Base-by-base conservation (phyloP, 2,888 invertebrate species). In the Zootermopsis nevadensis region DNA sequence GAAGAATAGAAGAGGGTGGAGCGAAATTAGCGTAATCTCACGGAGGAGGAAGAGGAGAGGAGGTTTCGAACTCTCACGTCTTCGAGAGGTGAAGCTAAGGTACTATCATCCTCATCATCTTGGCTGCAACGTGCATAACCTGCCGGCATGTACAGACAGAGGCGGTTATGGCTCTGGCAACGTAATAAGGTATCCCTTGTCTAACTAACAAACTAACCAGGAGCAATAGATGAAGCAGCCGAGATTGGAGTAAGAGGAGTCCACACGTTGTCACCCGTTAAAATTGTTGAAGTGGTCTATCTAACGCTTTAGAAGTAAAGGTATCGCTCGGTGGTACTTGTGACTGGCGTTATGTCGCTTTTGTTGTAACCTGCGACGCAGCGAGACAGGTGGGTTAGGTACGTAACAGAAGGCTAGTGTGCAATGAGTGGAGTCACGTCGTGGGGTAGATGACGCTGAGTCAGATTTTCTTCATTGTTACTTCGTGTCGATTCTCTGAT, bases 11-110 rank as follows among this genome's bases (percentile, higher is more conserved):
- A 12, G 69, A 0, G 22, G 24, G 53, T 3, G 55, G 24, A 31
- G 27, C 53, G 77, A 77, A 77, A 77, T 77, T 77, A 55, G 55
- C 77, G 55, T 77, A 77, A 77, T 55, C 55, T 77, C 33, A 33
- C 7, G 10, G 33, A 31, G 69, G 22, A 69, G 69, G 15, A 69
- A 33, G 33, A 66, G 66, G 66, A 24, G 66, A 6, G 10, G 31
- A 33, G 31, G 33, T 31, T 31, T 31, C n/a, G 60, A 15, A 60
- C 60, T 27, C 19, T 60, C 69, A 69, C 69, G 69, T 69, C 69
- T n/a, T 69, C 69, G 24, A 33, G n/a, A 67, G 67, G 69, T 69
- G 69, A 69, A 3, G 69, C 69, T 10, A 66, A 27, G 22, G 22
- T 7, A 22, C 27, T n/a, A n/a, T n/a, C n/a, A n/a, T n/a, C n/a